Evolutionary conservation across 2,113 vertebrate genomes (phyloP), one percentile per base, ranked within the genome.

Genomic region (Notiomystis cincta): DNA sequence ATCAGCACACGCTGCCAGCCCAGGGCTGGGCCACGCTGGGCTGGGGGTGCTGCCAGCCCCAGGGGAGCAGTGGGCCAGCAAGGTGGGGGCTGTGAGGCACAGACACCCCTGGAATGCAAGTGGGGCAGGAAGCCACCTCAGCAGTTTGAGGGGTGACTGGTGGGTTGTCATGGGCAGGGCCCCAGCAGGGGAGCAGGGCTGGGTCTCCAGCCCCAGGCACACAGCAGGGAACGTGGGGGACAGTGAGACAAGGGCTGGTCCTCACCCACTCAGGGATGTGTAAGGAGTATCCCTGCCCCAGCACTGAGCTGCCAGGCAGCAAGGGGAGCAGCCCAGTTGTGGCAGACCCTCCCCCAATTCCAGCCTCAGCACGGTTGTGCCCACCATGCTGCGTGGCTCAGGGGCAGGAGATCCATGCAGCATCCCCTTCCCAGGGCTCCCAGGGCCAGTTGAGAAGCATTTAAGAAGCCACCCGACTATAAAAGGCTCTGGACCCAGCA

Each of bases 11-110:
- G 0, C 54, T 83, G 71, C 67, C 33, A 56, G 62, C 70, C 40
- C 11, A 0, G 0, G 2, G 62, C 81, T 30, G 9, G 70, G 56
- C 73, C 50, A 60, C 0, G 0, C 40, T 3, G 2, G 80, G 67
- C 60, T 54, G 11, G 56, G 62, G 18, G 35, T 71, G 53, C 56
- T 61, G 50, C 73, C 88, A 94, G 92, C 83, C 87, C 54, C 30
- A 38, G 50, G 58, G 47, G 54, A 87, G 72, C 48, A 62, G 67
- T 35, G 69, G 53, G 57, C 11, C 35, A 51, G 13, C 4, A 11
- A 60, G 42, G 35, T 14, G 25, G 38, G 76, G 88, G 35, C n/a
- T 16, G 44, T 0, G 1, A 42, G 75, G 79, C n/a, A 66, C 38
- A 76, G 70, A 60, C 6, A 4, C 7, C 20, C 13, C 42, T 0